Conservation (phyloP, 92 coral and sea anemone genomes). For the Isaurus tuberculatus region DNA sequence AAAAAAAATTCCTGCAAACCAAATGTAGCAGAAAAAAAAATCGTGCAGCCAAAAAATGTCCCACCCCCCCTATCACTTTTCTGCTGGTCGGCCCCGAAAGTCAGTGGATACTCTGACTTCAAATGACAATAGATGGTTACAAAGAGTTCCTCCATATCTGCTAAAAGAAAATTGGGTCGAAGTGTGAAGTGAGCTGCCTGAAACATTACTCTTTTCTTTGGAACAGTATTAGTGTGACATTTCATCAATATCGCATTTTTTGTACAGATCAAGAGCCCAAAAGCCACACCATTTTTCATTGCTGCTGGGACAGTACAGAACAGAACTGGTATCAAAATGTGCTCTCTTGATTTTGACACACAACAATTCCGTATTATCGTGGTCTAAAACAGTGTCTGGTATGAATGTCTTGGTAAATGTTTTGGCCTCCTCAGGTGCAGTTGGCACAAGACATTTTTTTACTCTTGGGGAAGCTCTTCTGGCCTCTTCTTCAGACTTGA, state of each 20-base stretch:
- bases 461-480: too few relatives aligned
- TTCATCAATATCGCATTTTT: slow-evolving; percentile 23
- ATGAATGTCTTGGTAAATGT: slow-evolving; percentile 13
- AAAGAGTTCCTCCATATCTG: slow-evolving; percentile 30
- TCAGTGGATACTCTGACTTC: slow-evolving; percentile 19
- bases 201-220: slow-evolving; percentile 22
- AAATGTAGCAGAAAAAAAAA: too few relatives aligned
- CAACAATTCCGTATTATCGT: slow-evolving; percentile 24
- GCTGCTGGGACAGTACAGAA: slow-evolving; percentile 10
- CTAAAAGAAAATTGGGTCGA: slow-evolving; percentile 17
- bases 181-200: slow-evolving; percentile 19
- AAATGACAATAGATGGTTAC: slow-evolving; percentile 23
- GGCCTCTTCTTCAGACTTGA: too few relatives aligned
- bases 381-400: slow-evolving; percentile 18
- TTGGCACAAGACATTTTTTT: slow-evolving; percentile 13
- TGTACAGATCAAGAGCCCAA: slow-evolving; percentile 29
- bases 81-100: not conserved
- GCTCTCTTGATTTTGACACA: slow-evolving; percentile 22
- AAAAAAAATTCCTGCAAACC: slow-evolving; percentile 1
- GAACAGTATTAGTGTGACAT: slow-evolving; percentile 24
- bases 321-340: slow-evolving; percentile 22
- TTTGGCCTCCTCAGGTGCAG: slow-evolving; percentile 30
- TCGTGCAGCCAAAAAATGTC: too few relatives aligned
- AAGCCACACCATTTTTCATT: slow-evolving; percentile 32
- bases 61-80: too few relatives aligned